These are phyloP conservation scores for Bathynomus jamesi DNA, from an alignment of 1,140 invertebrate species.

Conservation along the genomic window DNA sequence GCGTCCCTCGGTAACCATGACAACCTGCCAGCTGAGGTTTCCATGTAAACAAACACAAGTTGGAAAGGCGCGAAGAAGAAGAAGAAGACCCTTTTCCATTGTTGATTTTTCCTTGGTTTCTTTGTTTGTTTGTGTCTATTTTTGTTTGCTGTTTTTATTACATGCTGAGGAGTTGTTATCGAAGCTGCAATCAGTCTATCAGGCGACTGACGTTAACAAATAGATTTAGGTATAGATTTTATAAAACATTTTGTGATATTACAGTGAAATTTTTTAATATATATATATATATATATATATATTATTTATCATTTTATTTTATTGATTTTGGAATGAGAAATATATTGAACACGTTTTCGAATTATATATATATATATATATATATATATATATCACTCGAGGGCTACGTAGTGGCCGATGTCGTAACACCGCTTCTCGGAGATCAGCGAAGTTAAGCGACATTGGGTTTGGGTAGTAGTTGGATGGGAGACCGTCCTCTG, in stretches of 20 bases:
- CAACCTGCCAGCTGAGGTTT: background rate
- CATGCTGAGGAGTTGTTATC: background rate
- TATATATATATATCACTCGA: constrained; percentile 3
- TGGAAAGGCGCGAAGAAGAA: background rate
- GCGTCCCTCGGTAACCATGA: background rate
- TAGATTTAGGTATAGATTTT: no score
- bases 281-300: constrained; percentile 1
- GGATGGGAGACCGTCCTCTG: no score
- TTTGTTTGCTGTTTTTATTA: background rate
- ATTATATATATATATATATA: constrained; percentile 3
- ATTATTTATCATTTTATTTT: background rate
- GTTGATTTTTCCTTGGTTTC: background rate
- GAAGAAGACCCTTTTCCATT: background rate
- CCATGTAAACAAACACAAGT: background rate
- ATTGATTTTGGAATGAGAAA: no score
- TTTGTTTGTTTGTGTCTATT: background rate
- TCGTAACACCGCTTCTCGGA: no score
- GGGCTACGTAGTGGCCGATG: no score
- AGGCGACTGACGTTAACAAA: background rate
- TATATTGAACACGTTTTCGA: no score
- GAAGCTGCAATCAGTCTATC: background rate
- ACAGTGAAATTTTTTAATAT: no score
- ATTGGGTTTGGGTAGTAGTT: no score
- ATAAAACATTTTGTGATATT: no score
- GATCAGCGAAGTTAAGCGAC: no score